These are phyloP conservation scores for Gila orcuttii DNA, from an alignment of 2,113 vertebrate genomes.

Conservation along the genomic window DNA sequence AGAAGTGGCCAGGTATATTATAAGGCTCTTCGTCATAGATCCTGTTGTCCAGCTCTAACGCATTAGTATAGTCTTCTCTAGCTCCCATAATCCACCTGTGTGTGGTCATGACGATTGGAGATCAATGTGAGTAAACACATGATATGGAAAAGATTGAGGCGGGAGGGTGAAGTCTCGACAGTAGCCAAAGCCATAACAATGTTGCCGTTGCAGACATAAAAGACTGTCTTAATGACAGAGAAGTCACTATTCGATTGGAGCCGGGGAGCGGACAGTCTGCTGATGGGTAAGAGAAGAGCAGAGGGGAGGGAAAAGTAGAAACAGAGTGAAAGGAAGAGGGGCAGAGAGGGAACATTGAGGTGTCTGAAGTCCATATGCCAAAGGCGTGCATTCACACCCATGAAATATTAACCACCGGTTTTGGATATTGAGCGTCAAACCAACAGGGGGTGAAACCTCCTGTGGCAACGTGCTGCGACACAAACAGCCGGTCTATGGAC, in stretches of 20 bases:
- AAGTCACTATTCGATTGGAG: background rate
- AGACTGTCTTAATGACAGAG: background rate
- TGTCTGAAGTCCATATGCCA: conserved; percentile 50
- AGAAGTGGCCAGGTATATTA: background rate
- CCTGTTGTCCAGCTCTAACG: background rate
- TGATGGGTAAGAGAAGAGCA: background rate
- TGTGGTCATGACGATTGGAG: conserved; percentile 56
- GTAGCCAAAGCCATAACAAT: background rate
- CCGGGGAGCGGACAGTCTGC: background rate
- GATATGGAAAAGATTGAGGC: conserved; percentile 49
- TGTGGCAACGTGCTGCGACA: background rate
- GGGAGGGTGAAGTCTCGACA: background rate
- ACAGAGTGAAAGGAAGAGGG: conserved; percentile 48
- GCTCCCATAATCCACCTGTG: conserved; percentile 54
- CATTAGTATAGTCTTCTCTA: conserved; percentile 50
- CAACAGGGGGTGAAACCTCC: background rate
- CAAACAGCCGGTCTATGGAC: background rate
- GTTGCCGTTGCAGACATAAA: conserved; percentile 1
- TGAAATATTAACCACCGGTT: conserved; percentile 49
- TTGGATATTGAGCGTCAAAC: background rate
- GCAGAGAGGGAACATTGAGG: conserved; percentile 2
- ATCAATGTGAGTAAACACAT: conserved; percentile 63
- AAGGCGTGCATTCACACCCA: conserved; percentile 25
- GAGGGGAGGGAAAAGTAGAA: conserved; percentile 37
- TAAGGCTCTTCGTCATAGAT: background rate